A percentile compares a stretch with the other conserved stretches of the same genome.
Evolutionary conservation across 2,888 invertebrate genomes (phyloP).

Genomic region (Cyclophora albipunctata): DNA sequence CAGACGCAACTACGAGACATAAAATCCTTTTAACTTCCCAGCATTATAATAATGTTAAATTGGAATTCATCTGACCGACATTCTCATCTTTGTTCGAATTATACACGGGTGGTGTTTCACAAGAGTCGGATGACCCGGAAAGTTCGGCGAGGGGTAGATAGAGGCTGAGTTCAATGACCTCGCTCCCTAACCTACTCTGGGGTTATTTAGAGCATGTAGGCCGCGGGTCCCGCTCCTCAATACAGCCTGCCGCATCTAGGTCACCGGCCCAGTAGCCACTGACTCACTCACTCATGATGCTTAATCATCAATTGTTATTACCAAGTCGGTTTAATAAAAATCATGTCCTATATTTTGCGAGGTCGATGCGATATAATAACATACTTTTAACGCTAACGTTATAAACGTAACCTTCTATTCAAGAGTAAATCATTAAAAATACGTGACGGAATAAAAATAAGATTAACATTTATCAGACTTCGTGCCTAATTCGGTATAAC

Average conservation of each 20-base stretch:
- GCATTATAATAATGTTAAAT: too few species aligned
- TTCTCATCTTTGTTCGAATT: too few species aligned
- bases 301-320: constrained; percentile 51
- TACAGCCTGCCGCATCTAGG: constrained; percentile 62
- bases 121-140: constrained; percentile 44
- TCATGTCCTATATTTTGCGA: constrained; percentile 20
- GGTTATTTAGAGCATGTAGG: constrained; percentile 67
- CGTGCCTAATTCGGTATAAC: too few species aligned
- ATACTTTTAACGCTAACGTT: constrained; percentile 18
- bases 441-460: constrained; percentile 4
- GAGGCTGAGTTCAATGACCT: constrained; percentile 56
- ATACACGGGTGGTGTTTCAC: not conserved
- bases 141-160: constrained; percentile 40
- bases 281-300: constrained; percentile 53
- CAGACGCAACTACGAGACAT: too few species aligned
- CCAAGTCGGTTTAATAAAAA: constrained; percentile 24
- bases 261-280: constrained; percentile 37
- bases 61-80: too few species aligned
- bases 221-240: constrained; percentile 23
- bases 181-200: constrained; percentile 69
- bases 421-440: constrained; percentile 15
- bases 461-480: not conserved
- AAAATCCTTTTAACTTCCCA: too few species aligned
- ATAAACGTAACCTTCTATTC: constrained; percentile 19
- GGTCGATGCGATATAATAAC: constrained; percentile 22